These are phyloP conservation scores for Epicampocera succincta DNA, from an alignment of 2,888 invertebrate species.

Conservation along the genomic window DNA sequence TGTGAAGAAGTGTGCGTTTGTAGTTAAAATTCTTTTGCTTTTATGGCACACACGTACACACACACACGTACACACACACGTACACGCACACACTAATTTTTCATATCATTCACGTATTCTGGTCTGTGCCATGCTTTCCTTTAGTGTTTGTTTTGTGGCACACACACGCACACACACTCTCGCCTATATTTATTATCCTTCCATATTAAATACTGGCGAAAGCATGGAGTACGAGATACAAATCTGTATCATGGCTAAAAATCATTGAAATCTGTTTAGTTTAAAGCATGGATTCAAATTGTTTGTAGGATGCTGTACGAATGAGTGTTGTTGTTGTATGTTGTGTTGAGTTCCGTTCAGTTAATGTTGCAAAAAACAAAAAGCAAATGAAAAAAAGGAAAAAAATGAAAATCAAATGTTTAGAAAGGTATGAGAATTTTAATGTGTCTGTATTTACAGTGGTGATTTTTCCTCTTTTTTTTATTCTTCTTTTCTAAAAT, in stretches of 20 bases:
- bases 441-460: conserved; percentile 62
- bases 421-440: conserved; percentile 60
- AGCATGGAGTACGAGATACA: conserved; percentile 55
- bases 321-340: conserved; percentile 34
- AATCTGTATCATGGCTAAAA: conserved; percentile 70
- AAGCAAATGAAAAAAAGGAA: background rate
- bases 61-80: background rate
- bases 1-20: conserved; percentile 9
- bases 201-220: conserved; percentile 43
- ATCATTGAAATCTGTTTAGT: conserved; percentile 70
- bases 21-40: conserved; percentile 49
- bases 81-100: conserved; percentile 16
- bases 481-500: background rate
- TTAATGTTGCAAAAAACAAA: conserved; percentile 27
- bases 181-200: conserved; percentile 23
- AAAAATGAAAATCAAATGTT: conserved; percentile 50
- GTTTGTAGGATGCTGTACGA: conserved; percentile 54
- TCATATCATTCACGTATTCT: conserved; percentile 1
- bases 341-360: conserved; percentile 28
- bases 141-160: conserved; percentile 30
- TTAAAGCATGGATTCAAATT: conserved; percentile 70
- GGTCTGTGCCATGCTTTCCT: conserved; percentile 1
- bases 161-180: background rate
- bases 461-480: conserved; percentile 41
- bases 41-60: background rate